Conservation (phyloP, 2,797 vertebrate species). For the Dendrocincla tyrannina region DNA sequence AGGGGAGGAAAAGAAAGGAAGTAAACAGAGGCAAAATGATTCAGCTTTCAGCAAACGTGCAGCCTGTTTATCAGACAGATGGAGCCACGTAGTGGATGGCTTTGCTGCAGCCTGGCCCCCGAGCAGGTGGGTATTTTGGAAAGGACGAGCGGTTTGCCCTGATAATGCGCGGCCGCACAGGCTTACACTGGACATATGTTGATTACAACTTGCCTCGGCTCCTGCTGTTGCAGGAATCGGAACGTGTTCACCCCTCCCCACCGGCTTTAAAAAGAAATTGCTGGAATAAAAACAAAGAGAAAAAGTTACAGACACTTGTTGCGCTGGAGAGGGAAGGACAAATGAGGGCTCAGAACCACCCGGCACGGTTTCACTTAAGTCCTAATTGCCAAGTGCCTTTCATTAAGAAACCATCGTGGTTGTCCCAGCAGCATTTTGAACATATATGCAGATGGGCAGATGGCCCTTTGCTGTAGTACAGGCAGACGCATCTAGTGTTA, state of each 20-base stretch:
- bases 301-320: conserved; percentile 66
- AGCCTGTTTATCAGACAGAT: conserved; percentile 64
- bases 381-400: conserved; percentile 58
- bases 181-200: conserved; percentile 63
- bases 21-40: conserved; percentile 49
- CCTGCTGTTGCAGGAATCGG: conserved; percentile 48
- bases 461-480: conserved; percentile 55
- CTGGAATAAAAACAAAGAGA: conserved; percentile 30
- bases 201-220: conserved; percentile 35
- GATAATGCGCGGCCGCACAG: neutral
- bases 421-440: conserved; percentile 44
- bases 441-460: conserved; percentile 64
- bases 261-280: neutral
- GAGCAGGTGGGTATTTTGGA: conserved; percentile 70
- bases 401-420: conserved; percentile 18
- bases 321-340: neutral
- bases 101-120: conserved; percentile 37
- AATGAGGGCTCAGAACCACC: conserved; percentile 10
- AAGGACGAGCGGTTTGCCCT: conserved; percentile 37
- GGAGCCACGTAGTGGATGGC: conserved; percentile 45
- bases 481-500: conserved; percentile 49
- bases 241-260: neutral
- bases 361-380: conserved; percentile 18
- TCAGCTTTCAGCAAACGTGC: conserved; percentile 40
- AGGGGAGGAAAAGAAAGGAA: conserved; percentile 13